Evolutionary conservation across 1,140 invertebrate genomes (phyloP).

Genomic region (Brachionus sp.): DNA sequence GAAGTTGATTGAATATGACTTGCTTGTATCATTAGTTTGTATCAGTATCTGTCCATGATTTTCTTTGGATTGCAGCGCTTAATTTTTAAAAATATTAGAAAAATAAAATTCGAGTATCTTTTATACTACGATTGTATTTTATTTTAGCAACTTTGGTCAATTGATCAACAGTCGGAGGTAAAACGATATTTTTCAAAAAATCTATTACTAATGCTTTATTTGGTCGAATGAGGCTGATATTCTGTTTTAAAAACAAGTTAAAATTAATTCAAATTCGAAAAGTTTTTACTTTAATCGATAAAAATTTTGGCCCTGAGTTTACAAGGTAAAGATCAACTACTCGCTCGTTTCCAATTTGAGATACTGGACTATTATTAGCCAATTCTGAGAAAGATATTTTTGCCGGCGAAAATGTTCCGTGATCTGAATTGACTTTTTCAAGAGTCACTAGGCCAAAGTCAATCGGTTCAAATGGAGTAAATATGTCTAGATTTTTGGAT

Average conservation of each 20-base stretch:
- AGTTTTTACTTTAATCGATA: neutral
- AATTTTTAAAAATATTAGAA: neutral
- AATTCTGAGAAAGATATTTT: neutral
- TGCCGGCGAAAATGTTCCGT: neutral
- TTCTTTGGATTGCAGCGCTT: neutral
- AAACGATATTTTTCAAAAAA: neutral
- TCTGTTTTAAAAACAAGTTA: neutral
- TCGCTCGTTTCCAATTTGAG: neutral
- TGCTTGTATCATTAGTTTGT: slow-evolving; percentile 24
- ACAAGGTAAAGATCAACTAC: neutral
- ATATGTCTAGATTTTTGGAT: neutral
- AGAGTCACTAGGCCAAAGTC: slow-evolving; percentile 17
- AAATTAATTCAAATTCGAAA: neutral
- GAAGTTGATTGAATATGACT: neutral
- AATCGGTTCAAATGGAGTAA: neutral
- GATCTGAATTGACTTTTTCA: neutral
- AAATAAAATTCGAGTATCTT: neutral
- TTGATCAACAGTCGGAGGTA: neutral
- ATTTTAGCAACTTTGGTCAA: slow-evolving; percentile 36
- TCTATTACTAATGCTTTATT: slow-evolving; percentile 20
- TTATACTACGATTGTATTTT: slow-evolving; percentile 22
- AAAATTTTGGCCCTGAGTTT: neutral
- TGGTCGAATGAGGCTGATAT: neutral
- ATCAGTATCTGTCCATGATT: slow-evolving; percentile 26
- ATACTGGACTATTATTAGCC: neutral